Evolutionary conservation across 92 coral and sea anemone genomes (phyloP), one percentile per base, ranked within the genome.

Genomic region (Siderastrea siderea): DNA sequence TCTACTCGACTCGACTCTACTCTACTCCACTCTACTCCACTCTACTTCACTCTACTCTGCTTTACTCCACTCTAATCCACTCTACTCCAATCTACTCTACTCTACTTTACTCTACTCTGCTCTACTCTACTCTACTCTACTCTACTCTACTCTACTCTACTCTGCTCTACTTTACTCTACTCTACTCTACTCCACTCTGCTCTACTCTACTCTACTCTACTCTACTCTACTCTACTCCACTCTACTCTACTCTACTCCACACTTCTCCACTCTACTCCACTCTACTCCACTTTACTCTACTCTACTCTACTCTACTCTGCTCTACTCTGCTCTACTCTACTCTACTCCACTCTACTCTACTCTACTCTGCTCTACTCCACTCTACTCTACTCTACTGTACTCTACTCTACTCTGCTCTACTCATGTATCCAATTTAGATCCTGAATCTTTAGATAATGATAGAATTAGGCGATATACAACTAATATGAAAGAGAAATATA

Each of bases 321-420:
- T 83, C 6, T 2, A 72, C 60, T 83, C 70, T 55, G 52, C 60
- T 83, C 53, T 61, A 67, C 86, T 81, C 64, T 81, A 68, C 86
- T 60, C 38, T 0, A 26, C 38, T 26, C 38, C 38, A 26, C 38
- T 26, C 38, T 26, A 26, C 38, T 26, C 73, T 63, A 62, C 86
- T 81, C 77, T 58, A 49, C 86, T 81, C 86, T 81, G n/a, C 79
- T 75, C 87, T 49, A 44, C 80, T 71, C 72, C 58, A 64, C 66
- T 82, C 80, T 63, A 71, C 80, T 72, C 80, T 50, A 71, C 70
- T 71, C 87, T 75, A 26, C 81, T 72, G 74, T 74, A 26, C 84
- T 66, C 47, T 75, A 75, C 64, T 3, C 81, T 61, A n/a, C 46
- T 72, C 53, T 26, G 0, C 38, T 26, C n/a, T n/a, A n/a, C n/a